These are phyloP conservation scores for Ovis canadensis DNA, from an alignment of 2,113 vertebrate species.

Conservation along the genomic window DNA sequence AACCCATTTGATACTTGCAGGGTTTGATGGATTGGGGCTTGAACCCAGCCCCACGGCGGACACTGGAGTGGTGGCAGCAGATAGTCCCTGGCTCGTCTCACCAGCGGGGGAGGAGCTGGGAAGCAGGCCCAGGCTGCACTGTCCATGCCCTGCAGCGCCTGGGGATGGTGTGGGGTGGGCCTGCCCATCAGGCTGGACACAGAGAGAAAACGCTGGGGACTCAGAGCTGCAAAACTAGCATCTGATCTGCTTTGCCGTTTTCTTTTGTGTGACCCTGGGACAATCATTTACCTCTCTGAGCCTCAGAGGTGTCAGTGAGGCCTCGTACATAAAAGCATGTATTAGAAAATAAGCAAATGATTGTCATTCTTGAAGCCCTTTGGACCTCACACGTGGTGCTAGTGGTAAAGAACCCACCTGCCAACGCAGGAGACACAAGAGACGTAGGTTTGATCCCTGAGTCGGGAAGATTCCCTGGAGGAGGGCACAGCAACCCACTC, in stretches of 20 bases:
- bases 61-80: not conserved
- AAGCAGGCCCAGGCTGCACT: not conserved
- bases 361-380: not conserved
- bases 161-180: not conserved
- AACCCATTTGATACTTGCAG: not conserved
- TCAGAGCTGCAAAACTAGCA: not conserved
- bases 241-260: not conserved
- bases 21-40: not conserved
- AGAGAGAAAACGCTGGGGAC: not conserved
- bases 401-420: not conserved
- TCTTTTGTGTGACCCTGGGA: not conserved
- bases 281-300: not conserved
- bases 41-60: rapidly evolving
- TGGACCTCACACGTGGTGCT: not conserved
- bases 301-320: not conserved
- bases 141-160: not conserved
- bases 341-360: not conserved
- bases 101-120: not conserved
- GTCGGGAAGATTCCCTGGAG: not conserved
- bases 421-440: not conserved
- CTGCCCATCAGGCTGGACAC: not conserved
- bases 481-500: not conserved
- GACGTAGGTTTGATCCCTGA: not conserved
- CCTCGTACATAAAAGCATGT: not conserved
- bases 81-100: not conserved